Conservation (phyloP, 2,113 vertebrate genomes). For the Aegithalos caudatus region DNA sequence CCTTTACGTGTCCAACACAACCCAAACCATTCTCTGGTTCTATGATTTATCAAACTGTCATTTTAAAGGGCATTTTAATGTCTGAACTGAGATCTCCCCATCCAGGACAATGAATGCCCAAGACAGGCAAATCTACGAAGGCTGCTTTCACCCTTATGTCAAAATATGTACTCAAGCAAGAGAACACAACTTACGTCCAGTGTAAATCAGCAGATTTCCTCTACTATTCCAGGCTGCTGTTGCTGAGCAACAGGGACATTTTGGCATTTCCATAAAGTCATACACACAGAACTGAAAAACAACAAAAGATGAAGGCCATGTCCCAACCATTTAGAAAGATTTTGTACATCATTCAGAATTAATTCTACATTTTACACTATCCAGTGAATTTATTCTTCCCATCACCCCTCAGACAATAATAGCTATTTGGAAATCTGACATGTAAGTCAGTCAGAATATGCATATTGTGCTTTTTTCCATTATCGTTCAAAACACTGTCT, state of each 20-base stretch:
- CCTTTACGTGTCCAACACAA: not conserved
- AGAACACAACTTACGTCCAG: not conserved
- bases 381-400: not conserved
- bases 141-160: not conserved
- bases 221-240: not conserved
- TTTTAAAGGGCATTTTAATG: not conserved
- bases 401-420: not conserved
- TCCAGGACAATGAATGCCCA: not conserved
- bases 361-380: not conserved
- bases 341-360: not conserved
- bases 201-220: not conserved
- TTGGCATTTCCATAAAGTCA: not conserved
- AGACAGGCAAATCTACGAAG: not conserved
- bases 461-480: not conserved
- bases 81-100: not conserved
- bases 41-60: not conserved
- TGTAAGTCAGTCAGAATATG: not conserved
- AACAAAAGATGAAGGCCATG: not conserved
- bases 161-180: not conserved
- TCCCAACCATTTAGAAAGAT: not conserved
- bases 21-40: not conserved
- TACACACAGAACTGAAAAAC: not conserved
- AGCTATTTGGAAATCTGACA: not conserved
- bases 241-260: constrained; percentile 43
- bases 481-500: not conserved